A percentile compares a stretch with the other conserved stretches of the same genome.
Evolutionary conservation across 2,888 invertebrate species (phyloP).

Genomic region (Agrypnus murinus): DNA sequence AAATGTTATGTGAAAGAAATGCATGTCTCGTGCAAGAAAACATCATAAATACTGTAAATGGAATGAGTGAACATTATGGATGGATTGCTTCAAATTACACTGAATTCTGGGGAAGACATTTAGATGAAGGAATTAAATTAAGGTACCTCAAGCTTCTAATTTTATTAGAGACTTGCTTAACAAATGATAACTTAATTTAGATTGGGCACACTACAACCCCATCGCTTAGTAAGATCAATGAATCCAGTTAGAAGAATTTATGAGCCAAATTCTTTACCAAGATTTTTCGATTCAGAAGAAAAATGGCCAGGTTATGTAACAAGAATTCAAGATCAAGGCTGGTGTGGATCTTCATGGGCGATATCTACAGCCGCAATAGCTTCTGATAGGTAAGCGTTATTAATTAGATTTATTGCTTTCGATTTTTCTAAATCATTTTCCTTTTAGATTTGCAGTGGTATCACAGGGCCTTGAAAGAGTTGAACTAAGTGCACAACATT

Average conservation of each 20-base stretch:
- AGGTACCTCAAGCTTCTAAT: slow-evolving; percentile 74
- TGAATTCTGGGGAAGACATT: slow-evolving; percentile 87
- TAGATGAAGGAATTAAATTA: slow-evolving; percentile 85
- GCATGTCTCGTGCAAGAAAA: slow-evolving; percentile 84
- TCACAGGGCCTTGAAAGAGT: slow-evolving; percentile 85
- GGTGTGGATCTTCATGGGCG: slow-evolving; percentile 95
- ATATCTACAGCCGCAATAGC: slow-evolving; percentile 88
- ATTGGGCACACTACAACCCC: slow-evolving; percentile 74
- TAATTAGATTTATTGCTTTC: not conserved
- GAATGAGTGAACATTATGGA: slow-evolving; percentile 71
- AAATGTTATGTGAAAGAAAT: slow-evolving; percentile 81
- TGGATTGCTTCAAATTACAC: slow-evolving; percentile 90
- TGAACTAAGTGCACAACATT: slow-evolving; percentile 86
- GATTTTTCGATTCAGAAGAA: slow-evolving; percentile 83
- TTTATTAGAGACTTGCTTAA: not conserved
- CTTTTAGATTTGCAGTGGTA: slow-evolving; percentile 83
- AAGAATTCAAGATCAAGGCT: slow-evolving; percentile 81
- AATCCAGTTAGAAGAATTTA: slow-evolving; percentile 76
- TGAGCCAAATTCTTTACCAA: slow-evolving; percentile 77
- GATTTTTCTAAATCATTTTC: not conserved
- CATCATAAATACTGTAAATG: slow-evolving; percentile 81
- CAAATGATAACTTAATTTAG: slow-evolving; percentile 52
- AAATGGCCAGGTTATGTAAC: slow-evolving; percentile 86
- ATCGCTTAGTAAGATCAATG: slow-evolving; percentile 74
- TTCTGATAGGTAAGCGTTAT: slow-evolving; percentile 79